A percentile compares a stretch with the other conserved stretches of the same genome.
These are phyloP conservation scores for Pollicipes pollicipes DNA, from an alignment of 1,140 invertebrate species.

Conservation along the genomic window DNA sequence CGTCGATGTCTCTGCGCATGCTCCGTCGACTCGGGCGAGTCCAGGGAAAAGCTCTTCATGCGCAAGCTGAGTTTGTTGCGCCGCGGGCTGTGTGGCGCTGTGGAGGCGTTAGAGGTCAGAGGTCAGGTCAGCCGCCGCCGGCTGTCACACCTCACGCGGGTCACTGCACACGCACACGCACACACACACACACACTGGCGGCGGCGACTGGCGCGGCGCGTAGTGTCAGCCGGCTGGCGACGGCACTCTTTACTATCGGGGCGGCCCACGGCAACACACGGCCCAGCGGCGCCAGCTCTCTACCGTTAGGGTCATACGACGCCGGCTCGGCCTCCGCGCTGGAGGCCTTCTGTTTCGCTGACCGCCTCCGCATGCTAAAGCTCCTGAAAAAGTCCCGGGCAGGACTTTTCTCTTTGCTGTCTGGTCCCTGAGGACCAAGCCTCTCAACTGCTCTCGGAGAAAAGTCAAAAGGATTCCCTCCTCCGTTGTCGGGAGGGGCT, in stretches of 20 bases:
- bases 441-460: not conserved
- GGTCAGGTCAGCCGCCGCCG: not conserved
- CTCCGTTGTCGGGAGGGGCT: not conserved
- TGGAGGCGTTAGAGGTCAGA: constrained; percentile 14
- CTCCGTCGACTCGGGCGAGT: constrained; percentile 82
- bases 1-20: constrained; percentile 52
- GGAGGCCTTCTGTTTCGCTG: not conserved
- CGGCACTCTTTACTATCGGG: no score
- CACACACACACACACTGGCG: not conserved
- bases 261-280: not conserved
- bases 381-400: not conserved
- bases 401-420: not conserved
- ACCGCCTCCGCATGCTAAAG: not conserved
- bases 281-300: not conserved
- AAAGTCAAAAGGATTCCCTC: not conserved
- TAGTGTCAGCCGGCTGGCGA: no score
- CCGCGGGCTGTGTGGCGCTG: constrained; percentile 87
- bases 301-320: not conserved
- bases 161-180: not conserved
- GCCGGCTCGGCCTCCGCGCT: no score
- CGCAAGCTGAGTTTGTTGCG: constrained; percentile 86
- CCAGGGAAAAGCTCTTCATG: constrained; percentile 92
- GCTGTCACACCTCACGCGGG: not conserved
- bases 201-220: no score
- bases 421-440: no score